Evolutionary conservation across 37 sponge, comb jelly and placozoan genomes (phyloP), one percentile per base, ranked within the genome.

Genomic region (Ephydatia muelleri): DNA sequence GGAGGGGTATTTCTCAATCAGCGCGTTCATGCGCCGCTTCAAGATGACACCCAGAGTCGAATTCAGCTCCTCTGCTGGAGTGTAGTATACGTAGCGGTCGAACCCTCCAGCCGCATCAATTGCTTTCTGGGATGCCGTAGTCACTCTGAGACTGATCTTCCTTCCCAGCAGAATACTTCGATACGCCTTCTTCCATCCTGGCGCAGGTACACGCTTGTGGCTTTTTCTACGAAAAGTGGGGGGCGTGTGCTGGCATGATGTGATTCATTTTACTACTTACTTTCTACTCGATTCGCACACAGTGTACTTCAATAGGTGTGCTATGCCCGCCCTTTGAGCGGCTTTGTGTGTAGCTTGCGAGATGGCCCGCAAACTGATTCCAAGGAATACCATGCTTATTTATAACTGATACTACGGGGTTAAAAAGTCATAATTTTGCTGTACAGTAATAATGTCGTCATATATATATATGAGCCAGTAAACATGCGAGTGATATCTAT

Each of bases 41-140:
- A 86, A 26, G 64, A 5, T 78, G 21, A 77, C 23, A 31, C 79
- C 85, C 21, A 85, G 85, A 0, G 14, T 25, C 25, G 85, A 86
- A 25, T 25, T 12, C 31, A 88, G 78, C 68, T 88, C 72, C 81
- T 79, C 79, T 0, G 85, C 89, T 3, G 88, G 91, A 3, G 95
- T 91, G 84, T 94, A 80, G 68, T 83, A 83, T 49, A 94, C 82
- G 86, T 88, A 94, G 16, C 92, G 73, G 40, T 94, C 95, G 40
- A 94, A 91, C 26, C 92, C 92, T 13, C 95, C 95, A 21, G 86
- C 86, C 48, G 26, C 77, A n/a, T 88, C 88, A 35, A 94, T 94
- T 39, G 67, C 34, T 32, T 87, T 76, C 86, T 88, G 83, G 6
- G 65, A 65, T 0, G 47, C 73, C 21, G 88, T 79, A 9, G 95